Base-by-base conservation (phyloP, 2,113 vertebrate species). In the Crotophaga sulcirostris region DNA sequence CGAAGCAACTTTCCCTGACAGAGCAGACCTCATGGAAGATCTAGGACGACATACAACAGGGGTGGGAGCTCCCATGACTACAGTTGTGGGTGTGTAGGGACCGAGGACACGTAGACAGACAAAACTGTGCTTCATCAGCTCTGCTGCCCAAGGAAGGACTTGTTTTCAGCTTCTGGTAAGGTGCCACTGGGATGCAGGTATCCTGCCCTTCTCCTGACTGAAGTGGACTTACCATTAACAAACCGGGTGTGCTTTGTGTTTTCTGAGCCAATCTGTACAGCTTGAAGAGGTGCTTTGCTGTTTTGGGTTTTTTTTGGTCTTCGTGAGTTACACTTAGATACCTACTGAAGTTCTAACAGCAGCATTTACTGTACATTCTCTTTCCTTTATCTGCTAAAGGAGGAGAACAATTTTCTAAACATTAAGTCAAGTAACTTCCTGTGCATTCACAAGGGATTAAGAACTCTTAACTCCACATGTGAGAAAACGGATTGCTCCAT, bases 71-170 rank as follows among this genome's bases (percentile, higher is more conserved):
- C 3, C 66, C 5, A 20, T 24, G 38, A 6, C 3, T 16, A 42
- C 87, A 59, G 56, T 19, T 55, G 45, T 7, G 12, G 29, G 4
- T 4, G 13, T 1, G 5, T 2, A 12, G 6, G 2, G 42, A 80
- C 29, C 6, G 2, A n/a, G 51, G 38, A 42, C 11, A 4, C 0
- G 0, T 1, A 31, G 9, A 36, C 2, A 69, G 8, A 40, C 11
- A 38, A 68, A 34, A 7, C 1, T 10, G 3, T 1, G 0, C 12
- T 33, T 16, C 0, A 0, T 21, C 17, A 52, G 10, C 4, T 33
- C 21, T 38, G 69, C 69, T 75, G 62, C 62, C 34, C 2, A 0
- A 20, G 66, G 73, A 54, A 84, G 44, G 63, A 20, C 24, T 47
- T 26, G 0, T 11, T 44, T 36, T 44, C 44, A n/a, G 62, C 9